A percentile compares a stretch with the other conserved stretches of the same genome.
Evolutionary conservation across 2,888 invertebrate species (phyloP).

Genomic region (Cephonodes hylas): DNA sequence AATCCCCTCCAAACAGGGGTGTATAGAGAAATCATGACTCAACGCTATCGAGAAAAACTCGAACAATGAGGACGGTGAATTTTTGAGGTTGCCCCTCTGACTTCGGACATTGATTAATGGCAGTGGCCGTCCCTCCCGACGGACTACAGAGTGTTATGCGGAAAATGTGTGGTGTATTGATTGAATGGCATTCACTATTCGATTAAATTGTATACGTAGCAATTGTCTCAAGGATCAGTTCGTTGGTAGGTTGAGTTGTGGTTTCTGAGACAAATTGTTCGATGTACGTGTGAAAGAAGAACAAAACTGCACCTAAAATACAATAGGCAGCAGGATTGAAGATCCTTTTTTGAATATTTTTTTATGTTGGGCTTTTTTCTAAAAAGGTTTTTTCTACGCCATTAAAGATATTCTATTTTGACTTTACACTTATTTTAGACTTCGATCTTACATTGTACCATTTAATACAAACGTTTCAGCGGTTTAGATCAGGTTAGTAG

Average conservation of each 20-base stretch:
- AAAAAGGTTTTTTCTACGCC: too few relatives aligned
- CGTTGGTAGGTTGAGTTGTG: not conserved
- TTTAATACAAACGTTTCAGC: too few relatives aligned
- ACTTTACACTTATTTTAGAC: too few relatives aligned
- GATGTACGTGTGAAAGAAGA: too few relatives aligned
- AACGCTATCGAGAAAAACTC: constrained; percentile 12
- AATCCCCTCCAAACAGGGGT: not conserved
- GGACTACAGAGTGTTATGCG: constrained; percentile 37
- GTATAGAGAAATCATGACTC: not conserved
- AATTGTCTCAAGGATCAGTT: not conserved
- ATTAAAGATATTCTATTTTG: too few relatives aligned
- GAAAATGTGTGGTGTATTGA: constrained; percentile 48
- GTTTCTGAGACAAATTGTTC: not conserved
- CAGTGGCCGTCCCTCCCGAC: constrained; percentile 27
- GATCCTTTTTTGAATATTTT: too few relatives aligned
- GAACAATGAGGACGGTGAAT: constrained; percentile 37
- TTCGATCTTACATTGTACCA: too few relatives aligned
- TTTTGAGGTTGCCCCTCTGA: constrained; percentile 63
- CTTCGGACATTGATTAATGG: constrained; percentile 63
- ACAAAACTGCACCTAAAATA: too few relatives aligned
- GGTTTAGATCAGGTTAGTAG: too few relatives aligned
- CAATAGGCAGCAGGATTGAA: too few relatives aligned
- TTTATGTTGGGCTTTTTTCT: too few relatives aligned
- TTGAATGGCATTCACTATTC: constrained; percentile 37
- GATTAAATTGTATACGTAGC: constrained; percentile 21